phyloP scores from a whole-genome alignment of 2,888 invertebrate species.

The Petrolisthes cinctipes region DNA sequence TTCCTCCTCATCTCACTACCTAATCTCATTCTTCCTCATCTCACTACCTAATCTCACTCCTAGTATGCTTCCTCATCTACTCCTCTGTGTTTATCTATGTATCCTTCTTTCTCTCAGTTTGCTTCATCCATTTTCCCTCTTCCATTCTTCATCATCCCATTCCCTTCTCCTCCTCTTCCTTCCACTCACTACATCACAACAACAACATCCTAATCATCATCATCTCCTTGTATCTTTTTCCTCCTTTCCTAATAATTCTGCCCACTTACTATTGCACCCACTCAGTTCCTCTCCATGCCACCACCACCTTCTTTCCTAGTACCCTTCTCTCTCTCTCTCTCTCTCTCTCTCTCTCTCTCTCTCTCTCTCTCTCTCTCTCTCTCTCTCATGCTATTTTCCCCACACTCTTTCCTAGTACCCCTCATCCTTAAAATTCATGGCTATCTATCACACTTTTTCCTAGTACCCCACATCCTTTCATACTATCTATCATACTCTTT shows the following conservation, averaged over 20 bases:
- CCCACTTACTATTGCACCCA: too few relatives aligned
- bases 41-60: not conserved
- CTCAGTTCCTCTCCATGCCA: not conserved
- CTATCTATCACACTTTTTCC: too few relatives aligned
- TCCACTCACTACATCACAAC: too few relatives aligned
- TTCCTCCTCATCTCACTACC: not conserved
- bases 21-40: not conserved
- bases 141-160: not conserved
- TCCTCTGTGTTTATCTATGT: not conserved
- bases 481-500: too few relatives aligned
- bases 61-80: not conserved
- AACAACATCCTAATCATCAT: too few relatives aligned
- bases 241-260: too few relatives aligned
- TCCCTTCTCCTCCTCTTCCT: not conserved
- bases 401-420: too few relatives aligned
- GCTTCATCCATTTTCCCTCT: not conserved
- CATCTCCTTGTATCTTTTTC: too few relatives aligned
- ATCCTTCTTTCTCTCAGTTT: not conserved
- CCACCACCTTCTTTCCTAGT: not conserved
- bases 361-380: slow-evolving; percentile 20
- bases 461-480: too few relatives aligned
- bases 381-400: not conserved
- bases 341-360: slow-evolving; percentile 7
- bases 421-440: too few relatives aligned
- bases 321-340: not conserved